Evolutionary conservation across 2,888 invertebrate genomes (phyloP).

Genomic region (Phaonia tiefii): DNA sequence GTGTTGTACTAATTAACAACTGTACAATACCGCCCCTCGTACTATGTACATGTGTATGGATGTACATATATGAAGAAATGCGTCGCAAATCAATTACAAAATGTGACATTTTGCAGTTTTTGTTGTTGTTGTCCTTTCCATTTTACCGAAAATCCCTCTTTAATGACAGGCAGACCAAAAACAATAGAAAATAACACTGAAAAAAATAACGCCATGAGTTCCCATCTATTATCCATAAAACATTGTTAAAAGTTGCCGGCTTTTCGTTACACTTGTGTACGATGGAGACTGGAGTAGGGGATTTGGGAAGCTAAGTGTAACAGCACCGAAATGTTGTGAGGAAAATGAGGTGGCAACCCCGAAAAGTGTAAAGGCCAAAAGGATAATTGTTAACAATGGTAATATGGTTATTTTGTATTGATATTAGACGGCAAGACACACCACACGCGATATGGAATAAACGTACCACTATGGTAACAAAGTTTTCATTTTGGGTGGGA

Average conservation of each 20-base stretch:
- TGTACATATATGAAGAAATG: no score
- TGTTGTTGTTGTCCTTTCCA: no score
- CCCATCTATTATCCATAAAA: conserved; percentile 52
- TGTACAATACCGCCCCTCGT: not conserved
- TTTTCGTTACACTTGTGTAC: not conserved
- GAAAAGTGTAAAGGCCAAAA: not conserved
- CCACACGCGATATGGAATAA: no score
- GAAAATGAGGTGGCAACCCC: not conserved
- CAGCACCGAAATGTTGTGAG: not conserved
- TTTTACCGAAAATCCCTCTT: conserved; percentile 33
- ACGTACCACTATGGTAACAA: conserved; percentile 10
- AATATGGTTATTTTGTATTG: no score
- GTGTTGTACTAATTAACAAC: not conserved
- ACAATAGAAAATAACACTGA: conserved; percentile 11
- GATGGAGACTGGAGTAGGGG: not conserved
- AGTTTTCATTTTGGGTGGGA: conserved; percentile 11
- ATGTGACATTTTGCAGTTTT: conserved; percentile 35
- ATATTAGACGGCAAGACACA: not conserved
- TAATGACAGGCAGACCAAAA: not conserved
- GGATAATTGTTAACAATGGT: conserved; percentile 21
- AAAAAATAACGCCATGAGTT: conserved; percentile 33
- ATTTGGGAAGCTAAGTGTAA: not conserved
- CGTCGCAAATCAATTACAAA: conserved; percentile 54
- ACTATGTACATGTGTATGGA: no score
- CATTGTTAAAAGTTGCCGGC: conserved; percentile 46